These are phyloP conservation scores for Corella eumyota DNA, from an alignment of 23 tunicate species.

Conservation along the genomic window DNA sequence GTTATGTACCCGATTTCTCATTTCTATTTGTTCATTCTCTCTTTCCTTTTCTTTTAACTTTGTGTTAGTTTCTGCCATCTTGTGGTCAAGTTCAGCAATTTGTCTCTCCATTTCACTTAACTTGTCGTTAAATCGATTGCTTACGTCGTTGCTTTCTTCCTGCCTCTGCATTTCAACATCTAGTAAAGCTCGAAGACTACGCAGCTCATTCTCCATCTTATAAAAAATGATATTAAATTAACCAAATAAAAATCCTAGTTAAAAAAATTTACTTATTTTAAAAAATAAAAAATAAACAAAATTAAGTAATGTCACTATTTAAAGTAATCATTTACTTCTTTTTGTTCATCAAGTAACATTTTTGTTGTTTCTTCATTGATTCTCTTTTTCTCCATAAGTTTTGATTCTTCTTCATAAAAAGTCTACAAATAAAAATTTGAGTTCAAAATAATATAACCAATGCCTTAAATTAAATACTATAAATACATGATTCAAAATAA, in stretches of 20 bases:
- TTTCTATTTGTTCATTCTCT: constrained; percentile 1
- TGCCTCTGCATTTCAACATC: constrained; percentile 30
- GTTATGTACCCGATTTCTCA: background rate
- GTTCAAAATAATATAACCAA: too few relatives aligned
- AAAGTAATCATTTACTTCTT: constrained; percentile 26
- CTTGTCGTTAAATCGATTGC: constrained; percentile 24
- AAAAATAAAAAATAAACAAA: background rate
- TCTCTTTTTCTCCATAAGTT: constrained; percentile 19
- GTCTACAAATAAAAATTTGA: constrained; percentile 8
- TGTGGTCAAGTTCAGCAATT: constrained; percentile 39
- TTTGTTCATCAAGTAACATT: constrained; percentile 45
- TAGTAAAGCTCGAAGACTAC: constrained; percentile 18
- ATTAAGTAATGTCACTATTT: too few relatives aligned
- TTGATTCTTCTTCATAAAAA: constrained; percentile 37
- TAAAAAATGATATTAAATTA: background rate
- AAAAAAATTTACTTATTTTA: background rate
- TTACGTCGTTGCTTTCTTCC: constrained; percentile 14
- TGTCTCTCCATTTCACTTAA: constrained; percentile 43
- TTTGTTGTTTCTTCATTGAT: constrained; percentile 39
- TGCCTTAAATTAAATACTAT: too few relatives aligned
- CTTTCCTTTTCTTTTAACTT: constrained; percentile 31
- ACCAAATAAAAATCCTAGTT: background rate
- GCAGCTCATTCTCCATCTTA: constrained; percentile 53
- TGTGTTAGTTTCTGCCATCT: constrained; percentile 31
- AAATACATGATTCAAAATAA: too few relatives aligned